These are phyloP conservation scores for Danaus chrysippus DNA, from an alignment of 2,888 invertebrate genomes.

Conservation along the genomic window DNA sequence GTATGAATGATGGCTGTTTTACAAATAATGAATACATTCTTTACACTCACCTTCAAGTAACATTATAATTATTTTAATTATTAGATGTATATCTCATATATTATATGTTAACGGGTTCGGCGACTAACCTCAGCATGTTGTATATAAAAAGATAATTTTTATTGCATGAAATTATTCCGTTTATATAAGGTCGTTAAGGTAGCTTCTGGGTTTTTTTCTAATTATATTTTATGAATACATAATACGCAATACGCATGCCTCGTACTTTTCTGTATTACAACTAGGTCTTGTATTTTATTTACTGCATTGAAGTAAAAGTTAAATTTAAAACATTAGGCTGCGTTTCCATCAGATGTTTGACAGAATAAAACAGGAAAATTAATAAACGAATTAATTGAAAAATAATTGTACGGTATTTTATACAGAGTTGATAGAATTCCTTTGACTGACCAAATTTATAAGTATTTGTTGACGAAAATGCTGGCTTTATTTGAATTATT, in stretches of 20 bases:
- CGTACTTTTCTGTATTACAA: neutral
- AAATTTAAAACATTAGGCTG: too few species aligned
- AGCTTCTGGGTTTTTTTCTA: neutral
- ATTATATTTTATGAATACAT: neutral
- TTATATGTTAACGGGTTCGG: constrained; percentile 17
- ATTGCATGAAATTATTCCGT: constrained; percentile 14
- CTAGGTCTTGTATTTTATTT: too few species aligned
- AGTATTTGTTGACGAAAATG: too few species aligned
- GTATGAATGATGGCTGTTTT: constrained; percentile 19
- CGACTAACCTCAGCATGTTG: constrained; percentile 25
- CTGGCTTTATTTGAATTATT: too few species aligned
- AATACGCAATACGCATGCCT: neutral
- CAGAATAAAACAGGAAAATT: too few species aligned
- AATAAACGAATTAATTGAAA: too few species aligned
- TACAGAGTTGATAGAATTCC: too few species aligned
- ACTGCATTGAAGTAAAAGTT: too few species aligned
- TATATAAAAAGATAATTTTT: constrained; percentile 11
- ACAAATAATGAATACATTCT: constrained; percentile 68
- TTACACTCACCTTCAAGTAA: constrained; percentile 33
- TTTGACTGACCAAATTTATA: too few species aligned
- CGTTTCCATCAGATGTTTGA: too few species aligned
- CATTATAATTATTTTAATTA: constrained; percentile 10
- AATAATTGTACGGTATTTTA: too few species aligned
- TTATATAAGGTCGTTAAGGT: constrained; percentile 4
- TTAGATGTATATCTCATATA: constrained; percentile 8